Base-by-base conservation (phyloP, 92 coral and sea anemone species). In the Bergia puertoricense region DNA sequence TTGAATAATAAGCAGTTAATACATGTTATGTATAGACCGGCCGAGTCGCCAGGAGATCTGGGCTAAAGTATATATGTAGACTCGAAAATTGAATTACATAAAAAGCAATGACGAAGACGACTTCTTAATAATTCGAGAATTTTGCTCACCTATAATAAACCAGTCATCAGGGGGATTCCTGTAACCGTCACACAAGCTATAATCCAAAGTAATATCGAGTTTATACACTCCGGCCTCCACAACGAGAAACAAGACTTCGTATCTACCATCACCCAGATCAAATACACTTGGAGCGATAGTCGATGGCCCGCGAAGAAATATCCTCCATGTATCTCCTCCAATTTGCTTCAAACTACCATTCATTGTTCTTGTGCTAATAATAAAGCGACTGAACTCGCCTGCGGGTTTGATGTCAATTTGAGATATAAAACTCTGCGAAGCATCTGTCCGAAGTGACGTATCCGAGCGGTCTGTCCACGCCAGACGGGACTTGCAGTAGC, bases 321-420 rank as follows among this genome's bases (percentile, higher is more conserved):
- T 89, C 77, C 99, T 89, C 99, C 99, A 97, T 68, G 94, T 95
- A 88, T 97, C 99, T 36, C 98, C 98, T 43, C 99, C 99, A 40
- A 93, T 80, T 36, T 85, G 84, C 88, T 97, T 97, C 82, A 88
- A 74, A 67, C 74, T 80, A 5, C 97, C 96, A 54, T 94, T 93
- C 0, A 23, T 22, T 30, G 97, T 94, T 81, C 89, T 93, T 8
- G 99, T 75, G 76, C 88, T 93, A 74, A 97, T 95, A n/a, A 82
- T 74, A 88, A 97, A 97, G 54, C 98, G 96, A 86, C 99, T 97
- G 76, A 97, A 97, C 74, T 97, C 94, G 30, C 99, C 99, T 10
- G 99, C 97, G 14, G 99, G 96, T 39, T 88, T 89, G 67, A 95
- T 85, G 9, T 90, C 83, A 72, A 94, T 92, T 0, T 68, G 83